Base-by-base conservation (phyloP, 30 jellyfish, hydroid and myxozoan genomes). In the Pseudorhiza aurosa region DNA sequence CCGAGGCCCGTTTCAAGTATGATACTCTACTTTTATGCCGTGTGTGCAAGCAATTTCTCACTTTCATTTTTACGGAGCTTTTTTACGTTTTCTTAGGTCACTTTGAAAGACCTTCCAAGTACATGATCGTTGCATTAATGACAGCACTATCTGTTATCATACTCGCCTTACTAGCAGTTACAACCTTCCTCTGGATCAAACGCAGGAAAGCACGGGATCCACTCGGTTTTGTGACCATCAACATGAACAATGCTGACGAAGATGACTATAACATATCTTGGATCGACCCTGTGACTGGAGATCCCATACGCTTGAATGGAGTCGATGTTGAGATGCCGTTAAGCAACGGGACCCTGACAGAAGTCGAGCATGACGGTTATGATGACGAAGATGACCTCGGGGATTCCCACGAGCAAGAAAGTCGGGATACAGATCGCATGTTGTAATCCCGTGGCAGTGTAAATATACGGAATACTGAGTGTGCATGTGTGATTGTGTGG, bases 281-380 rank as follows among this genome's bases (percentile, higher is more conserved):
- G 89, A 77, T 77, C 39, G 89, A 77, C 30, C 89, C 89, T 0
- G 89, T 77, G 33, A 77, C 89, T 19, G 89, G 89, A 1, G 82
- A 77, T 37, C 89, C 89, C 29, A 77, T 77, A 0, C 82, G 74
- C 46, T 74, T 33, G 18, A 64, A 44, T 10, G 89, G 32, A 51
- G 89, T 62, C 14, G 73, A 77, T 45, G 68, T 67, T 28, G 64
- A 60, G 47, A 28, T 77, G 67, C 89, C 89, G 1, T 58, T 73
- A 17, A 22, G 76, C 18, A 77, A 77, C 33, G 89, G 89, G 22
- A 43, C 33, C 70, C 69, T 62, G 24, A 75, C 43, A 26, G 43
- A 18, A 42, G 27, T 19, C 42, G 82, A 30, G 8, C 24, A 33
- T 21, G 87, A 73, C 44, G 89, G 47, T 27, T 77, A 77, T 63